phyloP scores from a whole-genome alignment of 2,888 invertebrate genomes.

The Tortrix viridana region DNA sequence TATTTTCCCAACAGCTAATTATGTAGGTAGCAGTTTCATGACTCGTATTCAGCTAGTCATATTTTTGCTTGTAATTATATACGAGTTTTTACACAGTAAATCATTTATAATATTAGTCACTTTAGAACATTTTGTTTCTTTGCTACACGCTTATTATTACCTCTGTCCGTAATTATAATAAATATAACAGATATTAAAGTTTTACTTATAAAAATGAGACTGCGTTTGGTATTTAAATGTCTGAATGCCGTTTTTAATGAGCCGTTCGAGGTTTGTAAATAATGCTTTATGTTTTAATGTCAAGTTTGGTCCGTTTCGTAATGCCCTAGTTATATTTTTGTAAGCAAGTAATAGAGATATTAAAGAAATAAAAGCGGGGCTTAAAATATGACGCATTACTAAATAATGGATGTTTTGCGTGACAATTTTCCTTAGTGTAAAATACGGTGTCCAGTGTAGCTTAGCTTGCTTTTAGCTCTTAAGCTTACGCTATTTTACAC shows the following conservation, averaged over 20 bases:
- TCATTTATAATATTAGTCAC: not conserved
- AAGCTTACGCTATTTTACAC: too few relatives aligned
- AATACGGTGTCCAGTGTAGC: too few relatives aligned
- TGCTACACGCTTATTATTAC: too few relatives aligned
- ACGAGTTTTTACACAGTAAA: not conserved
- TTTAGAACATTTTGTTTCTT: not conserved
- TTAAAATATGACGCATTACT: too few relatives aligned
- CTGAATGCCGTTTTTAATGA: conserved; percentile 21
- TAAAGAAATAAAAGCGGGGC: too few relatives aligned
- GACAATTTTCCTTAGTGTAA: too few relatives aligned
- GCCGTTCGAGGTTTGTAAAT: conserved; percentile 14
- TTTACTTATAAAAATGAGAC: not conserved
- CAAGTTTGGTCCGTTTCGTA: conserved; percentile 3
- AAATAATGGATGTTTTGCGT: too few relatives aligned
- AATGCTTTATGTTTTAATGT: conserved; percentile 21
- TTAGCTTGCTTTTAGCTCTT: too few relatives aligned
- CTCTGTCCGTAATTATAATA: not conserved
- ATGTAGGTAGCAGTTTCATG: conserved; percentile 4
- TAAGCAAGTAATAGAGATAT: too few relatives aligned
- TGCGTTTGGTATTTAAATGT: conserved; percentile 17
- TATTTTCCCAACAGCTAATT: not conserved
- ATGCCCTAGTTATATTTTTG: too few relatives aligned
- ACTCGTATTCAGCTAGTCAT: conserved; percentile 2
- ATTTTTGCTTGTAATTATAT: not conserved
- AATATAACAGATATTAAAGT: not conserved